phyloP scores from a whole-genome alignment of 2,113 vertebrate species.

The Pseudois nayaur region DNA sequence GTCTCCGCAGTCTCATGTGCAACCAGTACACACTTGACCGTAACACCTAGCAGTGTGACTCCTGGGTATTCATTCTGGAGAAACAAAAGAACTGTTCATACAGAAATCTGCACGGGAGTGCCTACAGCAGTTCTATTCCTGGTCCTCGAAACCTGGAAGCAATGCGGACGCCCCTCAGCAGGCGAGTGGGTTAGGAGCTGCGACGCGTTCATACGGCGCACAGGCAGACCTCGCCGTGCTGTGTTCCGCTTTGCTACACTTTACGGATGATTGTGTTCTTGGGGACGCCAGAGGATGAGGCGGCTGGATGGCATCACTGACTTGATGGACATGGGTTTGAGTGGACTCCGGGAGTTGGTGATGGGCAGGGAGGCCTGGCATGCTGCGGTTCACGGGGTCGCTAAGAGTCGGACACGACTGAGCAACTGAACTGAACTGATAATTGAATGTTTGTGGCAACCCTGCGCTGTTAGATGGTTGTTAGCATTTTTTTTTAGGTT shows the following conservation, averaged over 20 bases:
- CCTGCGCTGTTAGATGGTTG: background rate
- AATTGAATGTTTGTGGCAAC: background rate
- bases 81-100: background rate
- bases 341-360: too few species aligned
- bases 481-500: background rate
- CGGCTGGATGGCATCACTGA: too few species aligned
- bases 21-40: background rate
- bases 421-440: background rate
- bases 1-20: background rate
- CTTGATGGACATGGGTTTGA: too few species aligned
- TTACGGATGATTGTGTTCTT: background rate
- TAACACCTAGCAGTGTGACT: background rate
- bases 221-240: background rate
- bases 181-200: background rate
- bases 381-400: too few species aligned
- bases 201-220: background rate
- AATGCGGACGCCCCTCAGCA: background rate
- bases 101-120: background rate
- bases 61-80: background rate
- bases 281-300: too few species aligned
- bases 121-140: background rate
- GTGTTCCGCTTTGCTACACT: accelerated
- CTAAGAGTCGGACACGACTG: too few species aligned
- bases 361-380: too few species aligned
- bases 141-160: background rate